A percentile compares a stretch with the other conserved stretches of the same genome.
Conservation (phyloP, 1,140 invertebrate species). For the Drosophila kurseongensis region DNA sequence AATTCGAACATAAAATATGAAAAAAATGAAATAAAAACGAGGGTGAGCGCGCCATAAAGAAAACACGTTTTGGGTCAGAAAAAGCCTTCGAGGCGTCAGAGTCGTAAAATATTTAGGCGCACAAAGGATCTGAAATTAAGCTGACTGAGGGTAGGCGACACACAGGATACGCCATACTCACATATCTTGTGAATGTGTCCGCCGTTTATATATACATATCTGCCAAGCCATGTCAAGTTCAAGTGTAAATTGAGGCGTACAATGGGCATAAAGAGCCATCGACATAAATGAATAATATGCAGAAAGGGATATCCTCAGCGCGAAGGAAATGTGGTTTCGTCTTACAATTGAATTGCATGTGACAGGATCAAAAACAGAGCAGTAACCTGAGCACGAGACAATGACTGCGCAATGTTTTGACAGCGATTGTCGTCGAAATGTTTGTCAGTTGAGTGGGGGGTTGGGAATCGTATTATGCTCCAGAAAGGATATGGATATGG, state of each 20-base stretch:
- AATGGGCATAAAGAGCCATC: constrained; percentile 57
- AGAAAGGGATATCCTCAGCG: constrained; percentile 48
- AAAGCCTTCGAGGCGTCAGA: constrained; percentile 64
- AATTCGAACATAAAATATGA: constrained; percentile 67
- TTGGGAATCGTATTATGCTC: not conserved
- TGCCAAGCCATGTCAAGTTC: constrained; percentile 47
- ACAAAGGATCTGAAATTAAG: constrained; percentile 74
- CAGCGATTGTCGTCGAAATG: constrained; percentile 78
- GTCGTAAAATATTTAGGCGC: constrained; percentile 72
- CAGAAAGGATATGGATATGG: constrained; percentile 1
- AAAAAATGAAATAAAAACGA: constrained; percentile 46
- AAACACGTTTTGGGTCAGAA: constrained; percentile 54
- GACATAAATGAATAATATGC: constrained; percentile 55
- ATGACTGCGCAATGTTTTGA: constrained; percentile 75
- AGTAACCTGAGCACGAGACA: constrained; percentile 47
- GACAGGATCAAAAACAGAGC: constrained; percentile 43
- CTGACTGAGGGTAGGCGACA: constrained; percentile 31
- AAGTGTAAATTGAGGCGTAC: constrained; percentile 70
- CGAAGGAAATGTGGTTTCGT: constrained; percentile 67
- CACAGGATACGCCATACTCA: constrained; percentile 33
- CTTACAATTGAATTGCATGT: constrained; percentile 68
- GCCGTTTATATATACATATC: not conserved
- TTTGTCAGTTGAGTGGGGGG: constrained; percentile 17
- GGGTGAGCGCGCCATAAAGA: constrained; percentile 37
- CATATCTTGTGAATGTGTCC: constrained; percentile 24